A percentile compares a stretch with the other conserved stretches of the same genome.
phyloP scores from a whole-genome alignment of 1,140 invertebrate species.

The Magallana gigas region DNA sequence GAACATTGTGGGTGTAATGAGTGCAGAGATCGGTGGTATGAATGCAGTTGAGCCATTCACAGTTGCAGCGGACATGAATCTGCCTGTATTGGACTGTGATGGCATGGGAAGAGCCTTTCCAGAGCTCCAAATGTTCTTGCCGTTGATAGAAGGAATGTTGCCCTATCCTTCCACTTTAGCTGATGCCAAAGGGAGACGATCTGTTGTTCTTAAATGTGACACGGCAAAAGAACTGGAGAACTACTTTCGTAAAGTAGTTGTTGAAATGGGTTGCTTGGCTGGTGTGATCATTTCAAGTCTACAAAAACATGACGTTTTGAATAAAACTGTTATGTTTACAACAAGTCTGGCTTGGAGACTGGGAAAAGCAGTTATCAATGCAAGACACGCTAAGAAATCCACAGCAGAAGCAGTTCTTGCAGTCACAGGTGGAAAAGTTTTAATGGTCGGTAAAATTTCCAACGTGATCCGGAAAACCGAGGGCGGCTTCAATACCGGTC shows the following conservation, averaged over 20 bases:
- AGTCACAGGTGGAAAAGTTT: constrained; percentile 52
- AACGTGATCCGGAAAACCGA: constrained; percentile 71
- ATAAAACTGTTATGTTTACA: constrained; percentile 62
- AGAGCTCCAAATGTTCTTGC: constrained; percentile 72
- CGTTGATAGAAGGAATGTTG: constrained; percentile 69
- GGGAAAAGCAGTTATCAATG: constrained; percentile 68
- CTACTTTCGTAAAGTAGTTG: constrained; percentile 66
- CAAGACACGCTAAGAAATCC: constrained; percentile 63
- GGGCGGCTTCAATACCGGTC: constrained; percentile 72
- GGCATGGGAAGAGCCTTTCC: constrained; percentile 77
- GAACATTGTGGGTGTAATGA: constrained; percentile 67
- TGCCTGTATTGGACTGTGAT: constrained; percentile 74
- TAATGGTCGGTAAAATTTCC: constrained; percentile 69
- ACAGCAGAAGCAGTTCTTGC: constrained; percentile 65
- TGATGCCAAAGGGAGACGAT: constrained; percentile 67
- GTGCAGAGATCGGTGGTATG: constrained; percentile 73
- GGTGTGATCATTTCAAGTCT: constrained; percentile 62
- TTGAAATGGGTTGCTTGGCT: constrained; percentile 71
- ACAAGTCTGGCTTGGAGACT: constrained; percentile 71
- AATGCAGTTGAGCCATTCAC: constrained; percentile 74
- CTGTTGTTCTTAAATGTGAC: constrained; percentile 62
- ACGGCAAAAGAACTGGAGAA: constrained; percentile 70
- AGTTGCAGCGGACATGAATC: constrained; percentile 65
- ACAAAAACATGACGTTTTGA: constrained; percentile 57
- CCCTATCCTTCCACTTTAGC: constrained; percentile 67